Percentiles rank a stretch among this genome's conserved stretches.
Conservation (phyloP, 2,888 invertebrate species). For the Trichopria drosophilae region DNA sequence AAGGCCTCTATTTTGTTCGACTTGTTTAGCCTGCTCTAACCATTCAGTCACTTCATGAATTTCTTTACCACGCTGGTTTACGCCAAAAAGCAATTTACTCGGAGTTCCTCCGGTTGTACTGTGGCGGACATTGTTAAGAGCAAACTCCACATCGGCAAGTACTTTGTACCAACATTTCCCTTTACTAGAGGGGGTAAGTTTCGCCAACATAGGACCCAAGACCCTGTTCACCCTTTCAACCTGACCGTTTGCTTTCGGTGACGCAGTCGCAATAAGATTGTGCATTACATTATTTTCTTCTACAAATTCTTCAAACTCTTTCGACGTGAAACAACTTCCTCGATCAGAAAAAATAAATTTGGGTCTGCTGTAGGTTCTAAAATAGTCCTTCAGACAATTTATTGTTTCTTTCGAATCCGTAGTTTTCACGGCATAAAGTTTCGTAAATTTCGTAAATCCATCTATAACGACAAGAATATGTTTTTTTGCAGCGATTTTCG, state of each 20-base stretch:
- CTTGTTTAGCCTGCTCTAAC: too few relatives aligned
- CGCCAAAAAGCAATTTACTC: too few relatives aligned
- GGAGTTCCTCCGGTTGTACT: too few relatives aligned
- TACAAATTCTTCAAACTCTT: background rate
- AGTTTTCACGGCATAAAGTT: background rate
- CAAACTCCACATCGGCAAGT: too few relatives aligned
- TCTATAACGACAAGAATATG: background rate
- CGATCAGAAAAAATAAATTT: background rate
- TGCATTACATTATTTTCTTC: background rate
- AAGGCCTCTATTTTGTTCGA: too few relatives aligned
- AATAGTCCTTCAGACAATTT: background rate
- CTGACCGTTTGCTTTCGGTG: too few relatives aligned
- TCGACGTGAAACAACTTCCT: background rate
- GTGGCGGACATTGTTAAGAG: too few relatives aligned
- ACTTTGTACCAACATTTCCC: background rate
- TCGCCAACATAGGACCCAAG: background rate
- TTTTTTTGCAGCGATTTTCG: background rate
- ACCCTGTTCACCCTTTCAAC: too few relatives aligned
- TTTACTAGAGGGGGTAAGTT: background rate
- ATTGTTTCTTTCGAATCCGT: background rate
- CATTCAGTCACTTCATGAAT: too few relatives aligned
- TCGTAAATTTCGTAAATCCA: background rate
- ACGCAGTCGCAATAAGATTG: too few relatives aligned
- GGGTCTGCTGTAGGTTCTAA: background rate
- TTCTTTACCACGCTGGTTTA: too few relatives aligned